Evolutionary conservation across 2,888 invertebrate genomes (phyloP), one percentile per base, ranked within the genome.

Genomic region (Epinotia demarniana): DNA sequence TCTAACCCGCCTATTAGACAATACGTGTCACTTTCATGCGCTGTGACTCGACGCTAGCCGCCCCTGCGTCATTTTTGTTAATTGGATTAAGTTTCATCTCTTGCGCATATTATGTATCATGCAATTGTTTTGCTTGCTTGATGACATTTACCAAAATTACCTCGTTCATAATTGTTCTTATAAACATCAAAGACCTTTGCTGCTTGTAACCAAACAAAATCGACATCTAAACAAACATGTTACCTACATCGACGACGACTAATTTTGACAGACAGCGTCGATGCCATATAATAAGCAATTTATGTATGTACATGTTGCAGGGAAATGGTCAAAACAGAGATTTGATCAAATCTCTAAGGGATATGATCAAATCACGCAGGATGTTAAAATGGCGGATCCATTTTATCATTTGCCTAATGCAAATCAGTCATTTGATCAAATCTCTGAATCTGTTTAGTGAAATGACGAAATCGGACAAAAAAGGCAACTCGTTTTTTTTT

Each of bases 11-110:
- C 60, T 72, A 46, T 72, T 43, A n/a, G n/a, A 23, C 19, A 16
- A 75, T 66, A 27, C 8, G 43, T 72, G 60, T 75, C 71, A 55
- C 71, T n/a, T 12, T 75, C 64, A 46, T 60, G 9, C n/a, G 11
- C 23, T 46, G 27, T 62, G 73, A 61, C 68, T 63, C 19, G 16
- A 43, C 60, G 64, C 58, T 53, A 27, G 67, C 53, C 61, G 19
- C 43, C 57, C 43, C 63, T 53, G 49, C 49, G 39, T 66, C 16
- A 74, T 18, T 16, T 70, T 70, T 69, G 69, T 69, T 71, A 66
- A 71, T 66, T 60, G 39, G 60, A 75, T 64, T 53, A 64, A 58
- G 49, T 49, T 60, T 53, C 63, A 63, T 33, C 49, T 68, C 19
- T 64, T 58, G n/a, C 23, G 6, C n/a, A 53, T 8, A 53, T 53